Percentiles rank a stretch among this genome's conserved stretches.
Conservation (phyloP, 1,140 invertebrate genomes). For the Euwallacea similis region DNA sequence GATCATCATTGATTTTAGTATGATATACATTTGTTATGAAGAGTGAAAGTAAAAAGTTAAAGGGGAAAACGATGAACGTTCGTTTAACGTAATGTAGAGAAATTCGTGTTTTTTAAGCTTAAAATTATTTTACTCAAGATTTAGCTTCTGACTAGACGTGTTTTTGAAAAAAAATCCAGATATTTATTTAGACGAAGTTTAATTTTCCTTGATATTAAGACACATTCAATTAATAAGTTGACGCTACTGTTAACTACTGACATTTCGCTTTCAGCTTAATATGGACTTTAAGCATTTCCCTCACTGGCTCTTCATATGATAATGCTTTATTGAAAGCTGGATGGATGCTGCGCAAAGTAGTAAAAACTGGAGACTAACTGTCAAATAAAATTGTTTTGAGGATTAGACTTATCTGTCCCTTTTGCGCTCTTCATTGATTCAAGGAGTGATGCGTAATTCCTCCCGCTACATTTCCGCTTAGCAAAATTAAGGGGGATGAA, state of each 20-base stretch:
- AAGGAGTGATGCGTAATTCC: conserved; percentile 7
- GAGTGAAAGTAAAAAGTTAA: too few species aligned
- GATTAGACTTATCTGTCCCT: conserved; percentile 22
- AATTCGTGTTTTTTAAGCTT: too few species aligned
- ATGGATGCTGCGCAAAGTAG: background rate
- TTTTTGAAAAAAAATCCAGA: too few species aligned
- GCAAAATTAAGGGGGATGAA: conserved; percentile 21
- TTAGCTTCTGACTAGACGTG: too few species aligned
- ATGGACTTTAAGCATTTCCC: background rate
- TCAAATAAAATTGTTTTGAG: conserved; percentile 16
- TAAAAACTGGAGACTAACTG: conserved; percentile 14
- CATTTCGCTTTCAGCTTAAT: background rate
- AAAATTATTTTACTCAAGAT: too few species aligned
- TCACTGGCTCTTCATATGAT: background rate
- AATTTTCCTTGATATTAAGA: too few species aligned
- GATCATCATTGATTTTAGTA: too few species aligned
- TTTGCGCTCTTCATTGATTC: conserved; percentile 28
- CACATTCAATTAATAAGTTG: background rate
- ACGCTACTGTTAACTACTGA: background rate
- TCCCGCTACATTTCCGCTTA: conserved; percentile 14
- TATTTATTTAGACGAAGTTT: too few species aligned
- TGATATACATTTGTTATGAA: too few species aligned
- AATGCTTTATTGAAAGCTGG: background rate
- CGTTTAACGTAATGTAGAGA: too few species aligned
- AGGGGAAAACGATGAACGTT: too few species aligned